A percentile compares a stretch with the other conserved stretches of the same genome.
phyloP scores from a whole-genome alignment of 2,888 invertebrate species.

The Philopedon plagiatum region DNA sequence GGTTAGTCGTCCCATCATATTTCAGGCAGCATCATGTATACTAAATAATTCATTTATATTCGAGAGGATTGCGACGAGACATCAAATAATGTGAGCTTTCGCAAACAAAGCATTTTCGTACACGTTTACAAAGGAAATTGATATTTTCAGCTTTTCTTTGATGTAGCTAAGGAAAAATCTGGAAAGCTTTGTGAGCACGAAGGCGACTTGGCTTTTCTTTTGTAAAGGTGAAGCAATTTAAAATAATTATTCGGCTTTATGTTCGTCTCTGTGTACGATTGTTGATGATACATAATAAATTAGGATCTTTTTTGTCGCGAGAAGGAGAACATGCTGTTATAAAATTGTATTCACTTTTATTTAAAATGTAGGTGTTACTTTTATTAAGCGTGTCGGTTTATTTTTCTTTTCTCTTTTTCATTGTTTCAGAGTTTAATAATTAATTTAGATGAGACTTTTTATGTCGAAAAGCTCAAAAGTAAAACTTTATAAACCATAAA shows the following conservation, averaged over 20 bases:
- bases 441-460: too few relatives aligned
- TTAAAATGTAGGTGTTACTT: background rate
- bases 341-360: background rate
- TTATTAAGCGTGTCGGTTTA: too few relatives aligned
- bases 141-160: slow-evolving; percentile 49
- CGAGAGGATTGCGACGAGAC: slow-evolving; percentile 46
- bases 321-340: background rate
- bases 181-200: slow-evolving; percentile 41
- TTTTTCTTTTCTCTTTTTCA: too few relatives aligned
- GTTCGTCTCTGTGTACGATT: slow-evolving; percentile 35
- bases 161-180: slow-evolving; percentile 47
- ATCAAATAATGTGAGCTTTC: slow-evolving; percentile 47
- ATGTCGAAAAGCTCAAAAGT: too few relatives aligned
- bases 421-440: too few relatives aligned
- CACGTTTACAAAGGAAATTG: slow-evolving; percentile 50
- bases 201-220: slow-evolving; percentile 43
- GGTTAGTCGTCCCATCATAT: slow-evolving; percentile 37
- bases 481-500: too few relatives aligned
- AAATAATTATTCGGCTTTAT: slow-evolving; percentile 48
- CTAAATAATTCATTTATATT: slow-evolving; percentile 51
- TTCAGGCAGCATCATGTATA: slow-evolving; percentile 42
- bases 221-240: slow-evolving; percentile 49
- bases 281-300: slow-evolving; percentile 47
- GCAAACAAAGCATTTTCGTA: slow-evolving; percentile 49
- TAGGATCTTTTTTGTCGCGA: slow-evolving; percentile 21